Conservation (phyloP, 30 jellyfish, hydroid and myxozoan species). For the Chrysaora quinquecirrha region DNA sequence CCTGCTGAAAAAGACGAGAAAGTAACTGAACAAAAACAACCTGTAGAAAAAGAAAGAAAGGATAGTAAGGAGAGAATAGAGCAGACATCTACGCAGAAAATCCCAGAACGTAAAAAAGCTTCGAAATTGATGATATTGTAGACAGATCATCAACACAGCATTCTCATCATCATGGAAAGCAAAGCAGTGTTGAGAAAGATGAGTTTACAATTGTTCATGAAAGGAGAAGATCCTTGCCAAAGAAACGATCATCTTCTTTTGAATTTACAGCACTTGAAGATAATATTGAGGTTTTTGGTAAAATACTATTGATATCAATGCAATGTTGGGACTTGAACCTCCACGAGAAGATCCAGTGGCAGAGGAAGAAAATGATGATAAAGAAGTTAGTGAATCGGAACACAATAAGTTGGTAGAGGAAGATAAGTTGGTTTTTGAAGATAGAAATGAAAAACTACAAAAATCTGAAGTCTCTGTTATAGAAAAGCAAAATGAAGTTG, state of each 20-base stretch:
- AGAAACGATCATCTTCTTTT: slow-evolving; percentile 57
- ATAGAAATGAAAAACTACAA: background rate
- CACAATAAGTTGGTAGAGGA: no score
- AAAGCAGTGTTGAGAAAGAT: background rate
- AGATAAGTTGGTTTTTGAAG: no score
- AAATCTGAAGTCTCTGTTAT: background rate
- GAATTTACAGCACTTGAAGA: slow-evolving; percentile 79
- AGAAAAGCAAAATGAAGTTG: background rate
- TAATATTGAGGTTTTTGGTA: slow-evolving; percentile 58
- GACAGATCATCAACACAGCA: background rate
- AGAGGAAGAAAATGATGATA: slow-evolving; percentile 34
- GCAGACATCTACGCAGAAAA: no score
- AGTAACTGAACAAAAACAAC: background rate
- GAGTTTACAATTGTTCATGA: slow-evolving; percentile 40
- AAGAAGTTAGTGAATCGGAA: slow-evolving; percentile 5
- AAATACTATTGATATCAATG: slow-evolving; percentile 61
- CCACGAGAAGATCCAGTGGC: slow-evolving; percentile 61
- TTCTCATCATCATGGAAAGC: background rate
- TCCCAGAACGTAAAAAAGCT: no score
- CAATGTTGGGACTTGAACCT: slow-evolving; percentile 61
- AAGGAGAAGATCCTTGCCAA: slow-evolving; percentile 45
- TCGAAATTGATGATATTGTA: background rate
- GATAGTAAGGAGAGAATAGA: no score
- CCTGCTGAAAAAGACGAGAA: slow-evolving; percentile 6
- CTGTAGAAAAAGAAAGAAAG: no score